Conservation (phyloP, 1,140 invertebrate species). For the Heliconius eleuchia region DNA sequence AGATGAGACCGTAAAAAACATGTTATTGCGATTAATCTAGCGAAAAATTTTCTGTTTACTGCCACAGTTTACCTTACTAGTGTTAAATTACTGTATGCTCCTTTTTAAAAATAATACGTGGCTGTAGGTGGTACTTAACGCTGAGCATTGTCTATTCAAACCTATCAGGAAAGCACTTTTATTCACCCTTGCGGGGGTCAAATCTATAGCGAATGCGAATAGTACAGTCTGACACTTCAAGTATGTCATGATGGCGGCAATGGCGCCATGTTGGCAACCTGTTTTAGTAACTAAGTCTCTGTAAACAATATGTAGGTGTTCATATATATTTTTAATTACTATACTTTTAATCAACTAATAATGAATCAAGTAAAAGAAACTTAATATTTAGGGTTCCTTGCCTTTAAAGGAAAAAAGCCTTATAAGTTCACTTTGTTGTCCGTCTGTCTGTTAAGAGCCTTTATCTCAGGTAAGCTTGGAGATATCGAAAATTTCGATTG, state of each 20-base stretch:
- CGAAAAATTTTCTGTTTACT: not conserved
- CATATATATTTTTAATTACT: not conserved
- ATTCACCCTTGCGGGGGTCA: too few relatives aligned
- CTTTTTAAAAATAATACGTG: too few relatives aligned
- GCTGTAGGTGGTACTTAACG: too few relatives aligned
- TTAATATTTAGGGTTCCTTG: too few relatives aligned
- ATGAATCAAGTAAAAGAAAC: not conserved
- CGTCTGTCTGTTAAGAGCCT: too few relatives aligned
- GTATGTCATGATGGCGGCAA: not conserved
- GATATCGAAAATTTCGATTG: too few relatives aligned
- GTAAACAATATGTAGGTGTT: not conserved
- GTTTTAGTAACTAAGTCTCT: not conserved
- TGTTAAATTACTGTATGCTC: not conserved
- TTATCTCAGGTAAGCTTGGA: too few relatives aligned
- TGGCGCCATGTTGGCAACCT: not conserved
- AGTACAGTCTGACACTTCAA: too few relatives aligned
- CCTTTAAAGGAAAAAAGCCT: too few relatives aligned
- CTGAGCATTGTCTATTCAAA: too few relatives aligned
- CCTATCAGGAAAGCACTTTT: too few relatives aligned
- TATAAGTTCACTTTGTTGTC: too few relatives aligned
- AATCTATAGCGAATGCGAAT: not conserved
- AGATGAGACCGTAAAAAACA: slow-evolving; percentile 13
- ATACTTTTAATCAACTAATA: not conserved
- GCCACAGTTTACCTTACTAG: not conserved
- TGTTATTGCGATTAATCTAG: not conserved